phyloP scores from a whole-genome alignment of 2,113 vertebrate genomes.

The Sebastes schlegelii region DNA sequence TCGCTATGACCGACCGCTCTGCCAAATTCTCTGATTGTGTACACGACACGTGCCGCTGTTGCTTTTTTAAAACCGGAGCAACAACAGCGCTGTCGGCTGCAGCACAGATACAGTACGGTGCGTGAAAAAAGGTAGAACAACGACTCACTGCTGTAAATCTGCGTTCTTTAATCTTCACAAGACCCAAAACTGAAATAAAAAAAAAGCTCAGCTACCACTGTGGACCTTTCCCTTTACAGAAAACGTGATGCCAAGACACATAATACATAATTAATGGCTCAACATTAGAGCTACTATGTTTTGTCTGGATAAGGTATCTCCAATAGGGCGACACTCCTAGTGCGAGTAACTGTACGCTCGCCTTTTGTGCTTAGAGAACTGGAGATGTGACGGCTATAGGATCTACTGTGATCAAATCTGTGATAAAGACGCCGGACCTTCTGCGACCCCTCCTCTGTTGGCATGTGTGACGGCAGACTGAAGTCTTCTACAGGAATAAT shows the following conservation, averaged over 20 bases:
- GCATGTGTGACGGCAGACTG: background rate
- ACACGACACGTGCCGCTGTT: conserved; percentile 40
- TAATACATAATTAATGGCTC: conserved; percentile 56
- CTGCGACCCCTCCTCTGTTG: background rate
- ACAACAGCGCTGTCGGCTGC: background rate
- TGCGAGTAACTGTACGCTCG: conserved; percentile 42
- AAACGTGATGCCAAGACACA: conserved; percentile 13
- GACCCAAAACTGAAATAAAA: background rate
- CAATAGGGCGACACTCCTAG: conserved; percentile 16
- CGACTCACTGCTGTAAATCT: background rate
- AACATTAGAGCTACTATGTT: conserved; percentile 47
- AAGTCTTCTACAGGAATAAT: background rate
- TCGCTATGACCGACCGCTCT: background rate
- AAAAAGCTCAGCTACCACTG: background rate
- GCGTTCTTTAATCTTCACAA: no score
- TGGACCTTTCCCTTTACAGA: background rate
- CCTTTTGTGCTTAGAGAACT: conserved; percentile 50
- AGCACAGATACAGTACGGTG: background rate
- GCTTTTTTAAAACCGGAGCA: conserved; percentile 29
- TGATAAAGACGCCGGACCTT: conserved; percentile 32
- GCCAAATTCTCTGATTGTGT: conserved; percentile 46
- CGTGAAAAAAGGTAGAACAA: background rate
- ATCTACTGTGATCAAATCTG: conserved; percentile 48
- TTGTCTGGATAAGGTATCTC: conserved; percentile 42
- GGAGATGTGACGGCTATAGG: conserved; percentile 49